These are phyloP conservation scores for Tangara arthus DNA, from an alignment of 2,797 vertebrate genomes.

Conservation along the genomic window DNA sequence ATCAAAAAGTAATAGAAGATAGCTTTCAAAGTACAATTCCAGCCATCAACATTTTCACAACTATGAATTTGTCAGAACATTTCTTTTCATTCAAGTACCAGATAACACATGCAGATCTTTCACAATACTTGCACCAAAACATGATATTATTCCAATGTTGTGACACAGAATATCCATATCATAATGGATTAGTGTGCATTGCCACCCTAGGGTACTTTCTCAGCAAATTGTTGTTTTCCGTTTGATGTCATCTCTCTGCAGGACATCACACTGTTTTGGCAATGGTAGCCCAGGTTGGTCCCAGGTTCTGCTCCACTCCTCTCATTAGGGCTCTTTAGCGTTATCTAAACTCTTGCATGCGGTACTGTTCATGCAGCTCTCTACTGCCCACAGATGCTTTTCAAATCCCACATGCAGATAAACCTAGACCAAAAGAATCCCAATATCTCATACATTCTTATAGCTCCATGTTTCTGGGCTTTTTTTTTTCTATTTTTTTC, in stretches of 20 bases:
- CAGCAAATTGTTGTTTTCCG: neutral
- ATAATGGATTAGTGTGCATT: neutral
- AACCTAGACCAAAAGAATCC: neutral
- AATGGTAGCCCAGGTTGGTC: neutral
- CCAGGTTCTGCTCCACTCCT: neutral
- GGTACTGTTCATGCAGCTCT: neutral
- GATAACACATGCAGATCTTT: neutral
- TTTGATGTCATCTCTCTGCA: neutral
- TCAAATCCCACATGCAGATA: neutral
- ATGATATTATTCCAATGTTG: neutral
- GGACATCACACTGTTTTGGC: neutral
- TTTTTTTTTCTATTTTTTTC: neutral
- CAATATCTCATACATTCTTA: neutral
- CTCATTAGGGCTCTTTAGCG: accelerated
- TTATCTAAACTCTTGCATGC: neutral
- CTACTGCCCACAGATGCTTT: neutral
- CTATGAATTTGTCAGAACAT: neutral
- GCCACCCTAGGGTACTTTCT: neutral
- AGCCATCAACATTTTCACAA: neutral
- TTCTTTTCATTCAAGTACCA: neutral
- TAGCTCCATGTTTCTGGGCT: neutral
- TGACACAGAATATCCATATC: neutral
- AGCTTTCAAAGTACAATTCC: neutral
- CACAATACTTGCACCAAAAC: neutral
- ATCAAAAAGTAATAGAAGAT: neutral